A percentile compares a stretch with the other conserved stretches of the same genome.
Conservation (phyloP, 2,797 vertebrate genomes). For the Anableps anableps region DNA sequence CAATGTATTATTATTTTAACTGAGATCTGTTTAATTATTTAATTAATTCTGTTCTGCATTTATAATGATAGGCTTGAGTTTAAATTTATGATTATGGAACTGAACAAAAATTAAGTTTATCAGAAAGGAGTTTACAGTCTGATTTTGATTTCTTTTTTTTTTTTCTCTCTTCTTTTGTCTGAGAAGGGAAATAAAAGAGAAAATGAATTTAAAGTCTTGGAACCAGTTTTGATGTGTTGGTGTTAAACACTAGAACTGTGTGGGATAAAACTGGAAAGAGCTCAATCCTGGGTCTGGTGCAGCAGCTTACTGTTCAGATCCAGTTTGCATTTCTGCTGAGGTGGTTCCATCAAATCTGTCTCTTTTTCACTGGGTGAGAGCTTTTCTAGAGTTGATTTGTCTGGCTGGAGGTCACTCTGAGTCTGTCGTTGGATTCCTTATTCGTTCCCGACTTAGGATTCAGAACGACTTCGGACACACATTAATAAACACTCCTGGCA, state of each 20-base stretch:
- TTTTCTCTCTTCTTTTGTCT: neutral
- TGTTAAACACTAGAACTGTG: too few species aligned
- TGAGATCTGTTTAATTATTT: neutral
- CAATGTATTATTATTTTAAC: neutral
- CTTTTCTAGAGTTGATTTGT: neutral
- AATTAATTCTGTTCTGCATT: too few species aligned
- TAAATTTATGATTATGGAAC: too few species aligned
- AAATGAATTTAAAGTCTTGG: too few species aligned
- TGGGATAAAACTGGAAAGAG: too few species aligned
- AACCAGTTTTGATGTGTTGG: too few species aligned
- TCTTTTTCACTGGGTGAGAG: neutral
- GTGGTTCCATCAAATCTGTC: neutral
- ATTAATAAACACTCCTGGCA: too few species aligned
- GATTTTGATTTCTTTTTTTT: neutral
- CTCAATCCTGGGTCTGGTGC: too few species aligned
- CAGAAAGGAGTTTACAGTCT: neutral
- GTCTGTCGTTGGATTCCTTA: neutral
- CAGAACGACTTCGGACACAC: neutral
- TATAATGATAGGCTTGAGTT: too few species aligned
- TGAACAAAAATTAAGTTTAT: too few species aligned
- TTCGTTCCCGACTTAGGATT: neutral
- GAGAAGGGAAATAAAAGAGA: neutral
- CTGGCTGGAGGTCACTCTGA: neutral
- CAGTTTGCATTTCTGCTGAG: neutral
- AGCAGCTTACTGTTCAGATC: neutral